Evolutionary conservation across 1,140 invertebrate genomes (phyloP), one percentile per base, ranked within the genome.

Genomic region (Tyrophagus putrescentiae): DNA sequence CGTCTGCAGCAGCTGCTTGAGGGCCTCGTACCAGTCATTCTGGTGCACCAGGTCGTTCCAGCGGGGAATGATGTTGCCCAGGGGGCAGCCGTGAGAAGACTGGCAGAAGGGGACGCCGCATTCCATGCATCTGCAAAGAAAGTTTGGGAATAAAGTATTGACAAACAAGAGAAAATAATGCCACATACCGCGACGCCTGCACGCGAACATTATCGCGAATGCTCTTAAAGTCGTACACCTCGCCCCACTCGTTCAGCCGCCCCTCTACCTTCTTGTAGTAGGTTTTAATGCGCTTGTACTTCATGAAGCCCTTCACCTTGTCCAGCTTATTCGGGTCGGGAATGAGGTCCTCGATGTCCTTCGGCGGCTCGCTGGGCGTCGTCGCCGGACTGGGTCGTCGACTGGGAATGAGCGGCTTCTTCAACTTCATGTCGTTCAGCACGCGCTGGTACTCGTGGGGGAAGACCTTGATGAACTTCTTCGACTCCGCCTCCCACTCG

Each of bases 31-130:
- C 95, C 95, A 99, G 68, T 96, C 87, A 53, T 86, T 84, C 72
- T 78, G 64, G 45, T 59, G 64, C 2, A 98, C 79, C 0, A 98
- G 79, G 72, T 97, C 88, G 73, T 99, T 99, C 90, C 92, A 99
- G 75, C 96, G 96, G 25, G 95, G 95, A 69, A 99, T 97, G 60
- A 98, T 94, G 71, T 98, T 98, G 42, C 91, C 92, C 16, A 99
- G 78, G 1, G 95, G 94, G 74, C 95, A 98, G 50, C 93, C 94
- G 70, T 96, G 86, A 65, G 85, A 84, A 32, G 87, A 91, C 75
- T 98, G 94, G 71, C 95, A 99, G 75, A 98, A 98, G 7, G 95
- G 95, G 27, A 98, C 91, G 27, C 95, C 95, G 74, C 95, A 98
- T 67, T 98, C 94, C 95, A 98, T 98, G 72, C 95, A 99, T 13